Base-by-base conservation (phyloP, 2,797 vertebrate species). In the Euphonia xanthogaster region DNA sequence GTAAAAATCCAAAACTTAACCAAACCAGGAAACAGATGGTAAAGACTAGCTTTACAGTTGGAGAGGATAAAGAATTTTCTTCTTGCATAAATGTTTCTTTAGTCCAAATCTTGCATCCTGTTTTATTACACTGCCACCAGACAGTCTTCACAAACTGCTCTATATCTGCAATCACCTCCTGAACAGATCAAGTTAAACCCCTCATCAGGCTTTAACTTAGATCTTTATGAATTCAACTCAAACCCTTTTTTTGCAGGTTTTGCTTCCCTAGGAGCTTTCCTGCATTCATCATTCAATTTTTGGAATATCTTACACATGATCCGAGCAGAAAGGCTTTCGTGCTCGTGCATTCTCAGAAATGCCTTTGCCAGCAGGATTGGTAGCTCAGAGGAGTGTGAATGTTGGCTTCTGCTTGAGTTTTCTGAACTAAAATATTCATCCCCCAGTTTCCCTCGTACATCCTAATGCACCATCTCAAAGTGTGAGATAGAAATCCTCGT, bases 401-500 rank as follows among this genome's bases (percentile, higher is more conserved):
- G 14, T 63, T 91, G 53, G 28, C 30, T 61, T 85, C 51, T 74
- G 42, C n/a, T 71, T 78, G 13, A 66, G 37, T 30, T 73, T 94
- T 94, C 53, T 87, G 76, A 8, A 3, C 33, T 71, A 20, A 10
- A 3, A 3, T 54, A 37, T 60, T 16, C 44, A n/a, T 84, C 19
- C 7, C 4, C 8, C 1, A 3, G 1, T 35, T 91, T 73, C 28
- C 14, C 44, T 37, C 0, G 0, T 65, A 35, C 0, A 1, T 50
- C 11, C 30, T 65, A 3, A 18, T 40, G 33, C 22, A 33, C 40
- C 4, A 6, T 30, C 37, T 86, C 44, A 10, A n/a, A 77, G 5
- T 1, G 2, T 47, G 39, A 53, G 17, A 53, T 55, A 20, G 61
- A 86, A 90, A 74, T 55, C 25, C 35, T 61, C 0, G 0, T 70